phyloP scores from a whole-genome alignment of 2,113 vertebrate species.

The Ammospiza nelsoni region DNA sequence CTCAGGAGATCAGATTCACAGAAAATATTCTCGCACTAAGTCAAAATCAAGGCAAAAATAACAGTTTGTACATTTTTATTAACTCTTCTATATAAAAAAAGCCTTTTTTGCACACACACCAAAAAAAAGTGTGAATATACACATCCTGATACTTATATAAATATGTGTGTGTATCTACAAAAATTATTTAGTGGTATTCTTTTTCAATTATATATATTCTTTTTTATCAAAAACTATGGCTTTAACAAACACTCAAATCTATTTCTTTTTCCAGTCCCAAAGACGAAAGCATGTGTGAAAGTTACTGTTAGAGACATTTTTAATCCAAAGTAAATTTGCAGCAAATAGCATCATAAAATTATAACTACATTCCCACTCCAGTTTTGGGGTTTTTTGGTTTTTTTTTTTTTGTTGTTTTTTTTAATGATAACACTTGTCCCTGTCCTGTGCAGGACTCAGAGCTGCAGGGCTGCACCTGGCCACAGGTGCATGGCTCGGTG shows the following conservation, averaged over 20 bases:
- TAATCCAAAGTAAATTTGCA: not conserved
- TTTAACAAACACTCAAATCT: not conserved
- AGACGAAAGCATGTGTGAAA: not conserved
- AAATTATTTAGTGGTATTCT: not conserved
- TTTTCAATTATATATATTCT: not conserved
- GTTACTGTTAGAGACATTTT: not conserved
- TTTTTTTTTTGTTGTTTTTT: not conserved
- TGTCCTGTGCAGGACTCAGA: not conserved
- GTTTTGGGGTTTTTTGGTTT: not conserved
- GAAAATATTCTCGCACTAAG: not conserved
- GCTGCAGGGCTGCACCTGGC: not conserved
- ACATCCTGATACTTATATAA: not conserved
- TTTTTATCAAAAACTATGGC: not conserved
- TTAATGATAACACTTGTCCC: not conserved
- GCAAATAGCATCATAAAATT: not conserved
- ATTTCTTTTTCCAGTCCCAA: not conserved
- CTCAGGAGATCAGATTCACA: not conserved
- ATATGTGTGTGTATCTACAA: not conserved
- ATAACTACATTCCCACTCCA: not conserved
- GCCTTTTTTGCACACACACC: not conserved
- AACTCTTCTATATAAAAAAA: not conserved
- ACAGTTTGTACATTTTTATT: not conserved
- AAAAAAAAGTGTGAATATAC: fast-evolving
- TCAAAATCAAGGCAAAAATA: not conserved
- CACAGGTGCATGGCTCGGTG: fast-evolving